Evolutionary conservation across 2,113 vertebrate genomes (phyloP).

Genomic region (Maccullochella peelii): DNA sequence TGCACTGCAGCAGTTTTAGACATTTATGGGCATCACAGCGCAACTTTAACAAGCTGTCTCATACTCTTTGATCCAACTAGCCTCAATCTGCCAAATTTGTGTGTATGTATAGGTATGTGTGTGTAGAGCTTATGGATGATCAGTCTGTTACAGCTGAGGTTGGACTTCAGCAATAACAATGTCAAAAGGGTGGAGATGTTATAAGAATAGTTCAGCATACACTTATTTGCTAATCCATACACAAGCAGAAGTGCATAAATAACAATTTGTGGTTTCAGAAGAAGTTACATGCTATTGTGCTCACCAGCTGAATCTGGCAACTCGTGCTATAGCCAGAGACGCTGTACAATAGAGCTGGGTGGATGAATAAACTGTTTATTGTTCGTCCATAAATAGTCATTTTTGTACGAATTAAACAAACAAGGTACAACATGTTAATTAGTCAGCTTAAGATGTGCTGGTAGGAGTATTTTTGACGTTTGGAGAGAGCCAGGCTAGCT

Average conservation of each 20-base stretch:
- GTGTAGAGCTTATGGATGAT: neutral
- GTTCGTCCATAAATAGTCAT: neutral
- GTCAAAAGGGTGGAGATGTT: neutral
- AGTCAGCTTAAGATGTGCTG: too few relatives aligned
- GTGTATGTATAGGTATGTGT: neutral
- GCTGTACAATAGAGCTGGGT: neutral
- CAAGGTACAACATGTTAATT: too few relatives aligned
- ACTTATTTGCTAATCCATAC: neutral
- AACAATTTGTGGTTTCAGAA: neutral
- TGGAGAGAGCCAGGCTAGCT: too few relatives aligned
- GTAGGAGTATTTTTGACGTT: too few relatives aligned
- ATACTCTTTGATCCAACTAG: constrained; percentile 21
- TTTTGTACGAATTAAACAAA: too few relatives aligned
- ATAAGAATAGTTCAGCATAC: neutral
- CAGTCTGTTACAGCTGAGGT: neutral
- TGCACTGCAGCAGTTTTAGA: constrained; percentile 19
- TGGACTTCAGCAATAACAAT: neutral
- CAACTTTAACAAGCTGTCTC: constrained; percentile 55
- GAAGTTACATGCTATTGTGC: neutral
- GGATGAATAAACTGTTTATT: neutral
- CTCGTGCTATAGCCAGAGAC: neutral
- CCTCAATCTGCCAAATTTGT: constrained; percentile 3
- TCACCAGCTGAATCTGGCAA: neutral
- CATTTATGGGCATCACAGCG: constrained; percentile 59
- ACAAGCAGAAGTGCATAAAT: neutral